Percentiles rank a stretch among this genome's conserved stretches.
These are phyloP conservation scores for Suricata suricatta DNA, from an alignment of 2,113 vertebrate genomes.

Conservation along the genomic window DNA sequence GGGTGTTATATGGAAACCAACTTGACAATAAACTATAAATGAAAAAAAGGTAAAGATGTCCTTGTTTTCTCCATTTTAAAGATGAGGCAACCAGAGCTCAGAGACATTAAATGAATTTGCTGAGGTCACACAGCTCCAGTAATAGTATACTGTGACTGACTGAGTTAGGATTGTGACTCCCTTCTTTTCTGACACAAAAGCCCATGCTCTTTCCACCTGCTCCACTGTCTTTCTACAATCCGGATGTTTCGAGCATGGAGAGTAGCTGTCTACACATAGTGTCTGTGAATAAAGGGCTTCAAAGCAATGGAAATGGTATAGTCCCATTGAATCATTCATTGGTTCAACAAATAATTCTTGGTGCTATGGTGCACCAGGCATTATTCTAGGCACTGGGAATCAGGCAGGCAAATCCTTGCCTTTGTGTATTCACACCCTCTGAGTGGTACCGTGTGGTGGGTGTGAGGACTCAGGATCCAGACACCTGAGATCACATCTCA, in stretches of 20 bases:
- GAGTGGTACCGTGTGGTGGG: accelerated
- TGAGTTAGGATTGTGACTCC: neutral
- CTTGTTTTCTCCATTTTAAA: neutral
- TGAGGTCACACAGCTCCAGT: neutral
- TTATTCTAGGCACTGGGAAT: neutral
- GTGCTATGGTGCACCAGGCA: neutral
- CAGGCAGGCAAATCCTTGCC: neutral
- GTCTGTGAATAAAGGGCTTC: neutral
- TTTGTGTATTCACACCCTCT: neutral
- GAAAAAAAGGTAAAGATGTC: too few relatives aligned
- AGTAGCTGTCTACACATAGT: neutral
- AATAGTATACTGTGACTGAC: neutral
- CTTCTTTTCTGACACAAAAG: neutral
- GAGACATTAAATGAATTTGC: neutral
- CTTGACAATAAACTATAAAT: too few relatives aligned
- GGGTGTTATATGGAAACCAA: too few relatives aligned
- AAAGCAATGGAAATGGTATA: neutral
- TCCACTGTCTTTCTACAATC: neutral
- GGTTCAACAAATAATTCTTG: neutral
- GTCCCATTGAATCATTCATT: neutral
- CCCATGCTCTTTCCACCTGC: neutral
- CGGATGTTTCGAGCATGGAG: neutral
- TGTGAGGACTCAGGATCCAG: neutral
- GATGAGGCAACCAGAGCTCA: neutral
- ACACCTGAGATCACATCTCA: neutral